Evolutionary conservation across 2,113 vertebrate genomes (phyloP), one percentile per base, ranked within the genome.

Genomic region (Coracopsis vasa): DNA sequence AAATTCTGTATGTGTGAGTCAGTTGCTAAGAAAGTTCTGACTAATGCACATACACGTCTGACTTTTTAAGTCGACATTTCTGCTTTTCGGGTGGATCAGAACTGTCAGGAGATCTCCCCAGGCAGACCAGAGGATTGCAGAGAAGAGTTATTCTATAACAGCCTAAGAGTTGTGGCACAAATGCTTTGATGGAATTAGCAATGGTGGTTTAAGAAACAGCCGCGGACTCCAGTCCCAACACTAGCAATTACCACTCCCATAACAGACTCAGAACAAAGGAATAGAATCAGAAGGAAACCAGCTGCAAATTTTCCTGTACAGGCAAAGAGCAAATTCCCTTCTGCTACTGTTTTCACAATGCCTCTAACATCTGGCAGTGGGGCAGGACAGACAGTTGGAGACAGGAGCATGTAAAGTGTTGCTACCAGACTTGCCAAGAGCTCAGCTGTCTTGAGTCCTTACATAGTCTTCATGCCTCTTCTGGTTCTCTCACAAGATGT

Each of bases 1-100:
- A 90, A 92, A 88, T 45, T 90, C 75, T 0, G 0, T 42, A 35
- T 61, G 66, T 79, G 72, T 42, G 83, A 94, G 69, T 78, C 82
- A 71, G 77, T 84, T 71, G 60, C 83, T 94, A 86, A 96, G 91
- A 88, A 95, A 94, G 91, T 91, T 96, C 75, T 91, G 91, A 92
- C 75, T 95, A 94, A 94, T 91, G 75, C 91, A 95, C 91, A 92
- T 64, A 91, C 77, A 90, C 84, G 60, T 64, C 92, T 91, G 92
- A 89, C 69, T 97, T 95, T 92, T 92, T 81, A 94, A 94, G 80
- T 86, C 91, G 95, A 95, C 92, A 86, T 92, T 96, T 96, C 80
- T 94, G 42, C 91, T 95, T 95, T 92, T 95, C 20, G 73, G 83
- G 69, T 71, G 80, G 80, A 92, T 95, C 95, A 91, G 75, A 95